Evolutionary conservation across 2,888 invertebrate genomes (phyloP).

Genomic region (Eretmocerus hayati): DNA sequence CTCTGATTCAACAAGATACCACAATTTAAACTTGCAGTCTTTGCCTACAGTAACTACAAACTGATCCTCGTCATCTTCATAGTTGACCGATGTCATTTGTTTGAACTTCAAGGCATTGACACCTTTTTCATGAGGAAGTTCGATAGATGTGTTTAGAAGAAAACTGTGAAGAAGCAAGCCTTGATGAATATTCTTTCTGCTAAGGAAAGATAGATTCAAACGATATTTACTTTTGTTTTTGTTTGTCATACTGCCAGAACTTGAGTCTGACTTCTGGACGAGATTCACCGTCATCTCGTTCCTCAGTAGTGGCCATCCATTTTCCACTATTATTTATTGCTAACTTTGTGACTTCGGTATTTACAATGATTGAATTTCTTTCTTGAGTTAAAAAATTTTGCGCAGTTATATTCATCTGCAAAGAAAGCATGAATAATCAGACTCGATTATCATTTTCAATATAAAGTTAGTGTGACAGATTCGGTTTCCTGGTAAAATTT

Average conservation of each 20-base stretch:
- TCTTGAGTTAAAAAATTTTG: conserved; percentile 65
- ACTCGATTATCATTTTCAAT: no score
- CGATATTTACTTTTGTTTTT: conserved; percentile 53
- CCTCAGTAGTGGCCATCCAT: conserved; percentile 71
- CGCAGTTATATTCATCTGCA: conserved; percentile 62
- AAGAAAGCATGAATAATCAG: background rate
- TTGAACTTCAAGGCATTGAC: conserved; percentile 58
- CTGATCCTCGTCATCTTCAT: conserved; percentile 40
- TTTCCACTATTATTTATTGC: conserved; percentile 59
- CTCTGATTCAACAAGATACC: conserved; percentile 55
- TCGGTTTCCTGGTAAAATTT: no score
- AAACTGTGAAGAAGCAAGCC: conserved; percentile 52
- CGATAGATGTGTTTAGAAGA: conserved; percentile 63
- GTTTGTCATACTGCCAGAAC: conserved; percentile 63
- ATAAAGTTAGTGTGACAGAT: no score
- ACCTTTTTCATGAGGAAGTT: conserved; percentile 61
- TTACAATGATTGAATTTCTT: conserved; percentile 52
- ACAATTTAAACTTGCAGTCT: conserved; percentile 66
- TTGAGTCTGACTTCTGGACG: conserved; percentile 62
- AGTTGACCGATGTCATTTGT: conserved; percentile 43
- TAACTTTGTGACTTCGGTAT: conserved; percentile 60
- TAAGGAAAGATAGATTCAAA: background rate
- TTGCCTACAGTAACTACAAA: conserved; percentile 60
- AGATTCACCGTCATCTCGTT: conserved; percentile 54
- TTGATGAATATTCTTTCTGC: conserved; percentile 6